Conservation (phyloP, 2,797 vertebrate genomes). For the Pseudomugil gertrudae region DNA sequence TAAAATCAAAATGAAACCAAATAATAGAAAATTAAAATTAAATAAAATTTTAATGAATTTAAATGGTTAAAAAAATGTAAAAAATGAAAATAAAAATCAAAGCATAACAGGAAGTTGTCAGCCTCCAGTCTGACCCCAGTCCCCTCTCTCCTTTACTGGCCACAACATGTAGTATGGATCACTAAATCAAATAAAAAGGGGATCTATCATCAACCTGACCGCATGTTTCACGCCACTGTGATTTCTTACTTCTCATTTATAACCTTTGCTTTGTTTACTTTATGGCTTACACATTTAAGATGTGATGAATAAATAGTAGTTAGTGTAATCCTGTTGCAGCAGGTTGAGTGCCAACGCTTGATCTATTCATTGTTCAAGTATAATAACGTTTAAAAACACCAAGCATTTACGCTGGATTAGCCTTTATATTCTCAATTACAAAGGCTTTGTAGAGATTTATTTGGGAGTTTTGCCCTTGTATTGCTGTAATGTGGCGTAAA, state of each 20-base stretch:
- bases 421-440: not conserved
- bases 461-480: not conserved
- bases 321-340: not conserved
- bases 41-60: too few species aligned
- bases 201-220: slow-evolving; percentile 15
- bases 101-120: not conserved
- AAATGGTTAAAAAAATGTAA: too few species aligned
- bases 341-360: not conserved
- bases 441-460: not conserved
- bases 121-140: not conserved
- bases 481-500: not conserved
- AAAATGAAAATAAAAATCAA: not conserved
- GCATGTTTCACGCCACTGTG: not conserved
- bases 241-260: not conserved
- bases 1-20: too few species aligned
- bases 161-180: not conserved
- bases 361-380: not conserved
- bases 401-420: not conserved
- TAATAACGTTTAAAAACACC: not conserved
- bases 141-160: too few species aligned
- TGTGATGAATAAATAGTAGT: not conserved
- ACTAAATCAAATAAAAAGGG: not conserved
- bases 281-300: not conserved
- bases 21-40: too few species aligned
- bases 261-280: not conserved